Evolutionary conservation across 2,113 vertebrate genomes (phyloP).

Genomic region (Perca flavescens): DNA sequence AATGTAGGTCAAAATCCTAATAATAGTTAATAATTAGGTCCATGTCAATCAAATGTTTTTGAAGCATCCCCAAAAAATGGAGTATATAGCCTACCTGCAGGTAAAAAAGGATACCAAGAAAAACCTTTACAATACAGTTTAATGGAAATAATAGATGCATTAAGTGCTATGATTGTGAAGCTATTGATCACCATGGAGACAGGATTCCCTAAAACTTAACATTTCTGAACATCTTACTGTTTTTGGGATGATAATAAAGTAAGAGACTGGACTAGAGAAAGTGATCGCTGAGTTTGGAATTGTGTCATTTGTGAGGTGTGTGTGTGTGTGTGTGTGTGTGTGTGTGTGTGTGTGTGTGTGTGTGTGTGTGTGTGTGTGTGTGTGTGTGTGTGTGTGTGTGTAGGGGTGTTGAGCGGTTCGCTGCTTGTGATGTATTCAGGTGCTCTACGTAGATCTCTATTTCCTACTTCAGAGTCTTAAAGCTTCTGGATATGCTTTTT

Average conservation of each 20-base stretch:
- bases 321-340: slow-evolving; percentile 19
- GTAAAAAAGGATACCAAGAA: not conserved
- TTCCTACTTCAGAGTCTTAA: not conserved
- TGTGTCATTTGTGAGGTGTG: slow-evolving; percentile 25
- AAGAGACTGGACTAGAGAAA: not conserved
- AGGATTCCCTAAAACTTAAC: not conserved
- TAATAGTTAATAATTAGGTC: not conserved
- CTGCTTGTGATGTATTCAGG: slow-evolving; percentile 55
- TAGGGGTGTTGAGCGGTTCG: slow-evolving; percentile 17
- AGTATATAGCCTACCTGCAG: not conserved
- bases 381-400: slow-evolving; percentile 20
- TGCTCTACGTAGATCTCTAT: not conserved
- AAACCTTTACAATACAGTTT: not conserved
- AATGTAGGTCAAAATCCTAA: slow-evolving; percentile 29
- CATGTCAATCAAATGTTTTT: not conserved
- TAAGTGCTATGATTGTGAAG: not conserved
- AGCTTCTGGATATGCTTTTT: not conserved
- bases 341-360: slow-evolving; percentile 17
- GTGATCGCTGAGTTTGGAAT: slow-evolving; percentile 23
- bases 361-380: slow-evolving; percentile 6
- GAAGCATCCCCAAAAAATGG: not conserved
- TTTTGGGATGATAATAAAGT: not conserved
- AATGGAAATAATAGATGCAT: not conserved
- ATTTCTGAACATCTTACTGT: not conserved
- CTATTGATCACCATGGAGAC: not conserved